phyloP scores from a whole-genome alignment of 2,113 vertebrate genomes.

The Aix galericulata region DNA sequence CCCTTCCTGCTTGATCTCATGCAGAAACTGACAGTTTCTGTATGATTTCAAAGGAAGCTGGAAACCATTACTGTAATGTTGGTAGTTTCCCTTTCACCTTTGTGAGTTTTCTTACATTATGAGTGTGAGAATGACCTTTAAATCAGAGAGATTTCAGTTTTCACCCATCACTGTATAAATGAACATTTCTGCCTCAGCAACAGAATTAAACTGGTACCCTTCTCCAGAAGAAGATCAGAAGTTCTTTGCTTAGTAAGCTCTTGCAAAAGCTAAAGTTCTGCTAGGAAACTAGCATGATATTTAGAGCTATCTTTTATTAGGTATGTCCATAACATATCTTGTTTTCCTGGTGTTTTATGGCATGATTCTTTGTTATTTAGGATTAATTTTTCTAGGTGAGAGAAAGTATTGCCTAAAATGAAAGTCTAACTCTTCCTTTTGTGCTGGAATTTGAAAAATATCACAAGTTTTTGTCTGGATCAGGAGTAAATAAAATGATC shows the following conservation, averaged over 20 bases:
- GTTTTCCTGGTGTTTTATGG: neutral
- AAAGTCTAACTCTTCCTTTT: neutral
- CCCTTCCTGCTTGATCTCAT: neutral
- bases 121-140: conserved; percentile 18
- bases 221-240: neutral
- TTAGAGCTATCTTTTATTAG: neutral
- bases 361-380: neutral
- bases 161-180: neutral
- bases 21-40: neutral
- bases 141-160: neutral
- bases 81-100: neutral
- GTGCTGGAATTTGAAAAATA: neutral
- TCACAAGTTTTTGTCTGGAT: neutral
- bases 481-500: neutral
- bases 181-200: neutral
- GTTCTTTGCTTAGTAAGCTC: neutral
- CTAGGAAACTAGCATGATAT: neutral
- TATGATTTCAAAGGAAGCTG: neutral
- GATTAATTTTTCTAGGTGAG: neutral
- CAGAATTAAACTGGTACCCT: neutral
- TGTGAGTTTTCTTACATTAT: neutral
- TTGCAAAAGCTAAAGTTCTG: neutral
- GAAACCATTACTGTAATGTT: neutral
- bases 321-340: neutral
- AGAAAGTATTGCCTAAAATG: neutral